phyloP scores from a whole-genome alignment of 2,797 vertebrate species.

The Sorex maritimensis region DNA sequence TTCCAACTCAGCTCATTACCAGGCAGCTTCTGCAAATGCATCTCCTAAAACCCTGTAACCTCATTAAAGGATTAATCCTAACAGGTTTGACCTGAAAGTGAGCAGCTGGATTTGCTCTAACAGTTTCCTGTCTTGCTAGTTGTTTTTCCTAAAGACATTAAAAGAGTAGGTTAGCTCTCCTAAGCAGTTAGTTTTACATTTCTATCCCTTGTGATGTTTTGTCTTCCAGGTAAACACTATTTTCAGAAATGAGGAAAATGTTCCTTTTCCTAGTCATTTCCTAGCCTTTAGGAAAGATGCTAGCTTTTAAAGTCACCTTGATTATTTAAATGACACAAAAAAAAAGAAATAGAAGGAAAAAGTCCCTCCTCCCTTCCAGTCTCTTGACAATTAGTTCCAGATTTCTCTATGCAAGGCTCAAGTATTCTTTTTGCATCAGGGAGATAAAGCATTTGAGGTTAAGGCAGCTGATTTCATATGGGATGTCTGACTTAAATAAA shows the following conservation, averaged over 20 bases:
- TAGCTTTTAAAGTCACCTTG: conserved; percentile 31
- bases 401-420: neutral
- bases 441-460: neutral
- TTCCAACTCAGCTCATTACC: conserved; percentile 38
- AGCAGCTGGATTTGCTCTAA: neutral
- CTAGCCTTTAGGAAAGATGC: neutral
- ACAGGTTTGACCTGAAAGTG: neutral
- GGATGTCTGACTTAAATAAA: neutral
- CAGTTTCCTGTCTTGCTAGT: neutral
- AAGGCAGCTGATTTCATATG: neutral
- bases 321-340: conserved; percentile 39
- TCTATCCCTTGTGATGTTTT: neutral
- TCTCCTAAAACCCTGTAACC: neutral
- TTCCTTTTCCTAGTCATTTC: neutral
- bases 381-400: neutral
- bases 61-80: conserved; percentile 32
- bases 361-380: neutral
- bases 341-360: neutral
- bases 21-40: neutral
- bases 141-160: neutral
- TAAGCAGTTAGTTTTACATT: neutral
- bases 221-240: conserved; percentile 10
- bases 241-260: conserved; percentile 41
- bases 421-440: neutral
- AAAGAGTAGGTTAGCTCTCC: neutral